These are phyloP conservation scores for Percopsis omiscomaycus DNA, from an alignment of 2,797 vertebrate species.

Conservation along the genomic window DNA sequence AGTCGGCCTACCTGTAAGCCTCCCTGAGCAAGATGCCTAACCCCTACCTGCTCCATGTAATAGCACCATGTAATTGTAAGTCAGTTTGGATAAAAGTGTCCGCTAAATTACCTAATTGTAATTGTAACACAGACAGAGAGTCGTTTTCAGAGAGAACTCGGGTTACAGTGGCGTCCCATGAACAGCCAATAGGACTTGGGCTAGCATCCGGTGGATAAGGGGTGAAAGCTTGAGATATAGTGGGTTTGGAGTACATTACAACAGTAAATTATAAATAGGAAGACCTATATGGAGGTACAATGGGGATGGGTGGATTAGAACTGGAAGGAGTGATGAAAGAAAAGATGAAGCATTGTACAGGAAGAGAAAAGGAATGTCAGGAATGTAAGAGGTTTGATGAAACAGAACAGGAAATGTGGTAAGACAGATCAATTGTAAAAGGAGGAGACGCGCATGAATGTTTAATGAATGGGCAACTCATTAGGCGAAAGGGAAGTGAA, in stretches of 20 bases:
- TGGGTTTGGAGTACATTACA: neutral
- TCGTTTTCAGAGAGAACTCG: neutral
- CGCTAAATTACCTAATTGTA: too few relatives aligned
- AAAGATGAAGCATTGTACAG: slow-evolving; percentile 18
- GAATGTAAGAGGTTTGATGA: slow-evolving; percentile 49
- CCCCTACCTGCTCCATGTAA: too few relatives aligned
- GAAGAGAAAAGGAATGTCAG: slow-evolving; percentile 28
- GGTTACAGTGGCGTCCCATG: neutral
- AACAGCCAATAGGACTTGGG: neutral
- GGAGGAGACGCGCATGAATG: slow-evolving; percentile 63
- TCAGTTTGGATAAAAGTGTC: too few relatives aligned
- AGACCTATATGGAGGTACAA: slow-evolving; percentile 1
- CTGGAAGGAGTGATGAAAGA: slow-evolving; percentile 34
- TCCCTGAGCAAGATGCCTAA: too few relatives aligned
- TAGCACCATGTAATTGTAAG: too few relatives aligned
- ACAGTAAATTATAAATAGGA: slow-evolving; percentile 5
- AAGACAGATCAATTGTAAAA: slow-evolving; percentile 62
- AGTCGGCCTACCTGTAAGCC: too few relatives aligned
- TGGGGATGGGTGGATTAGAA: slow-evolving; percentile 11
- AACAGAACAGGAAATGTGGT: slow-evolving; percentile 44
- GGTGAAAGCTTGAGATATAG: neutral
- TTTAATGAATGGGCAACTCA: slow-evolving; percentile 64
- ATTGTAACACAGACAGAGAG: neutral
- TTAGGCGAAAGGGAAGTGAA: slow-evolving; percentile 43
- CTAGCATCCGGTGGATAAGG: neutral